These are phyloP conservation scores for Alviniconcha marisindica DNA, from an alignment of 1,140 invertebrate genomes.

Conservation along the genomic window DNA sequence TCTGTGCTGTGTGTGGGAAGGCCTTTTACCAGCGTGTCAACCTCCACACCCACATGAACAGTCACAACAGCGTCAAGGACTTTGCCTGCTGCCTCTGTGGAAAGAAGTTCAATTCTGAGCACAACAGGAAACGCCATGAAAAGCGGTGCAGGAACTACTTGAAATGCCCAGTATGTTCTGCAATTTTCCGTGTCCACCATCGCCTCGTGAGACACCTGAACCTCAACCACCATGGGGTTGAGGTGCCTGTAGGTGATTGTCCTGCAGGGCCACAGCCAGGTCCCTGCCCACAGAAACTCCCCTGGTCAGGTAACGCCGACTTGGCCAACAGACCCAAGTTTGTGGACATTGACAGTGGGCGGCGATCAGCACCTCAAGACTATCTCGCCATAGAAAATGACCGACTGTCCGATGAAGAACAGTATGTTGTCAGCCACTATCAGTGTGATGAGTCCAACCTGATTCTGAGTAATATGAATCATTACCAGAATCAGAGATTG, in stretches of 20 bases:
- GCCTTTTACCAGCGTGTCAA: slow-evolving; percentile 46
- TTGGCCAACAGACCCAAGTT: not conserved
- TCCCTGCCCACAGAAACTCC: not conserved
- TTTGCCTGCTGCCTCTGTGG: slow-evolving; percentile 38
- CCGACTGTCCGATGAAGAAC: not conserved
- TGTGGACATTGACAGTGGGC: not conserved
- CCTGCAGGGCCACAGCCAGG: not conserved
- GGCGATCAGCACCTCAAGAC: not conserved
- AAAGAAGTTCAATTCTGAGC: slow-evolving; percentile 42
- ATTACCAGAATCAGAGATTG: no score
- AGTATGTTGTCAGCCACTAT: not conserved
- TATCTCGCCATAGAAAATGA: not conserved
- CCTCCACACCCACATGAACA: slow-evolving; percentile 53
- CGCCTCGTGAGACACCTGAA: slow-evolving; percentile 10
- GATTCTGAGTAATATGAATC: no score
- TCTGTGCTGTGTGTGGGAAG: slow-evolving; percentile 26
- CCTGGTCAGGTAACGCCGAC: not conserved
- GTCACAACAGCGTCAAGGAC: slow-evolving; percentile 43
- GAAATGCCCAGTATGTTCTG: not conserved
- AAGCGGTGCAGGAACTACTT: slow-evolving; percentile 23
- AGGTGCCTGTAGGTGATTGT: not conserved
- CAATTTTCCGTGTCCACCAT: slow-evolving; percentile 1
- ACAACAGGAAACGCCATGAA: slow-evolving; percentile 8
- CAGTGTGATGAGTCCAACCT: no score
- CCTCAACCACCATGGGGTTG: not conserved